phyloP scores from a whole-genome alignment of 2,888 invertebrate species.

The Nemoura dubitans region DNA sequence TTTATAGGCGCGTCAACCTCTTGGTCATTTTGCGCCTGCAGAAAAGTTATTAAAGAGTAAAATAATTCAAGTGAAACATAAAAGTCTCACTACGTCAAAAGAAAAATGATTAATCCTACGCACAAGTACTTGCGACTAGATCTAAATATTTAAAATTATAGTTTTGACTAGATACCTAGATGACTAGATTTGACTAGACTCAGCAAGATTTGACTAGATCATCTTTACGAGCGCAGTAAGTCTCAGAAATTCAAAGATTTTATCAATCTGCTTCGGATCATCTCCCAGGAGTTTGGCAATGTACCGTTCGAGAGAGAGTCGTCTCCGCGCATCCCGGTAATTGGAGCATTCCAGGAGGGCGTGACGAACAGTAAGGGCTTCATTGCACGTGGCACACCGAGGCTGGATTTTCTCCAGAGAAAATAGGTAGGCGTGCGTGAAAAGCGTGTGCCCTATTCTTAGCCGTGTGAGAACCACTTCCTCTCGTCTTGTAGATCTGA shows the following conservation, averaged over 20 bases:
- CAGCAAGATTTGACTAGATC: background rate
- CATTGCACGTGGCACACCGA: background rate
- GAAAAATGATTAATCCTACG: no score
- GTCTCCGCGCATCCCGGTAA: background rate
- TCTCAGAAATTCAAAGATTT: background rate
- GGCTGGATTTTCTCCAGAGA: background rate
- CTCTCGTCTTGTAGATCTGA: background rate
- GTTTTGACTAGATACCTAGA: no score
- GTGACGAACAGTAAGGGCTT: background rate
- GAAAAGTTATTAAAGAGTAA: no score
- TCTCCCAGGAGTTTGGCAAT: background rate
- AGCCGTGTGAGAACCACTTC: slow-evolving; percentile 27
- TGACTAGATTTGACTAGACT: background rate
- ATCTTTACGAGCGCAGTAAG: background rate
- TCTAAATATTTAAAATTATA: no score
- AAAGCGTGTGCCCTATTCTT: slow-evolving; percentile 3
- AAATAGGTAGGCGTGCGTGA: slow-evolving; percentile 21
- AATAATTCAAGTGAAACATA: no score
- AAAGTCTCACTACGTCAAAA: no score
- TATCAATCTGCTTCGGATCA: background rate
- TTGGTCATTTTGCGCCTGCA: no score
- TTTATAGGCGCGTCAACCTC: no score
- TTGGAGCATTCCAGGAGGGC: background rate
- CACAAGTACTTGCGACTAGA: no score
- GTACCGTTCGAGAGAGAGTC: background rate